Evolutionary conservation across 2,888 invertebrate species (phyloP).

Genomic region (Timema podura): DNA sequence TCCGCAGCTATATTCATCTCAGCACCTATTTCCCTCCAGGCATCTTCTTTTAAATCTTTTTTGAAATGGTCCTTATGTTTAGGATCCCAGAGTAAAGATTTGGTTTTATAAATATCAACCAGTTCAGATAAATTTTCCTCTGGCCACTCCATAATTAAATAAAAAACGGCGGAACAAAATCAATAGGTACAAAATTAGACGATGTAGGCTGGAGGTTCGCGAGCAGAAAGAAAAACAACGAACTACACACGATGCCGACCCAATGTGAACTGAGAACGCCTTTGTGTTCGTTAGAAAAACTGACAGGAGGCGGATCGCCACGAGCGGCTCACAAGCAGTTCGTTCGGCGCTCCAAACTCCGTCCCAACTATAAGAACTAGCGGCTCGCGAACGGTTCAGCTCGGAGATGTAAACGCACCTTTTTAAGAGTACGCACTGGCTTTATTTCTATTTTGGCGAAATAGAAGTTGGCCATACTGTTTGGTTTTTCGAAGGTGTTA

Average conservation of each 20-base stretch:
- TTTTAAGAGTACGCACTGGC: no score
- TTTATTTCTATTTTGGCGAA: no score
- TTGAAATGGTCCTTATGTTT: not conserved
- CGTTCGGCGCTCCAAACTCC: no score
- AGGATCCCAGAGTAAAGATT: not conserved
- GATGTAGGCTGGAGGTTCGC: not conserved
- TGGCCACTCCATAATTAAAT: not conserved
- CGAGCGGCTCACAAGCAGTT: no score
- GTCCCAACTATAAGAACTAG: no score
- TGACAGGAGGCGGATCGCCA: not conserved
- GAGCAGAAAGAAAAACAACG: no score
- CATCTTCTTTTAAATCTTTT: not conserved
- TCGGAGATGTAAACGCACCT: no score
- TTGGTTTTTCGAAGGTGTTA: no score
- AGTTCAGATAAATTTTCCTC: not conserved
- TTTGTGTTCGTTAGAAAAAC: conserved; percentile 1
- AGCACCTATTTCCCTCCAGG: not conserved
- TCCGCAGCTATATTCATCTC: not conserved
- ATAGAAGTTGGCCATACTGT: no score
- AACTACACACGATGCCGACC: not conserved
- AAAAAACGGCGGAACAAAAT: no score
- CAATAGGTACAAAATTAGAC: not conserved
- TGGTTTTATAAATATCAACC: not conserved
- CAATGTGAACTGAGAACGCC: not conserved
- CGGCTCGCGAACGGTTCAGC: no score